phyloP scores from a whole-genome alignment of 2,797 vertebrate species.

The Tokudaia tokunoshimensis region DNA sequence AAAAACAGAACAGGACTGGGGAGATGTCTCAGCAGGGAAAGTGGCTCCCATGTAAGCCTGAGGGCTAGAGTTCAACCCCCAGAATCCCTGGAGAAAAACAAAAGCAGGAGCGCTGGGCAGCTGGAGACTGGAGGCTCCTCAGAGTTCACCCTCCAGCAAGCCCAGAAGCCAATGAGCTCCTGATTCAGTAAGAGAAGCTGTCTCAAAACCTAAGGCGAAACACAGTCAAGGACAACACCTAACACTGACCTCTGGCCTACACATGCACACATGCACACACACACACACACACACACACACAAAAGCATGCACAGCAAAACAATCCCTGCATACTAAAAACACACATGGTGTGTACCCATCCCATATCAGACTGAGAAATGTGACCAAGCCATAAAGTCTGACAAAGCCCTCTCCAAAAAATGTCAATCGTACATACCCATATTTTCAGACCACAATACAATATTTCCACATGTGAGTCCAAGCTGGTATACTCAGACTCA shows the following conservation, averaged over 20 bases:
- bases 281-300: not conserved
- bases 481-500: not conserved
- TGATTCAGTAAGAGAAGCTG: not conserved
- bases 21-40: not conserved
- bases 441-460: not conserved
- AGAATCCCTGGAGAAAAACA: not conserved
- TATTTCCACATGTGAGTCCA: not conserved
- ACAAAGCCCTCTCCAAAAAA: not conserved
- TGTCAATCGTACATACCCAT: not conserved
- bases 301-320: not conserved
- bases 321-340: not conserved
- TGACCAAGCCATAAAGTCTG: not conserved
- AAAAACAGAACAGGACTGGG: not conserved
- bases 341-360: not conserved
- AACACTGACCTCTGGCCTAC: not conserved
- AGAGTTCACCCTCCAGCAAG: too few species aligned
- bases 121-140: not conserved
- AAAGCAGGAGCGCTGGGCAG: not conserved
- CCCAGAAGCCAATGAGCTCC: not conserved
- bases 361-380: constrained; percentile 12
- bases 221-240: not conserved
- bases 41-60: not conserved
- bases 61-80: not conserved
- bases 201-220: not conserved
- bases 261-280: not conserved